Evolutionary conservation across 2,888 invertebrate species (phyloP).

Genomic region (Xestia ashworthii): DNA sequence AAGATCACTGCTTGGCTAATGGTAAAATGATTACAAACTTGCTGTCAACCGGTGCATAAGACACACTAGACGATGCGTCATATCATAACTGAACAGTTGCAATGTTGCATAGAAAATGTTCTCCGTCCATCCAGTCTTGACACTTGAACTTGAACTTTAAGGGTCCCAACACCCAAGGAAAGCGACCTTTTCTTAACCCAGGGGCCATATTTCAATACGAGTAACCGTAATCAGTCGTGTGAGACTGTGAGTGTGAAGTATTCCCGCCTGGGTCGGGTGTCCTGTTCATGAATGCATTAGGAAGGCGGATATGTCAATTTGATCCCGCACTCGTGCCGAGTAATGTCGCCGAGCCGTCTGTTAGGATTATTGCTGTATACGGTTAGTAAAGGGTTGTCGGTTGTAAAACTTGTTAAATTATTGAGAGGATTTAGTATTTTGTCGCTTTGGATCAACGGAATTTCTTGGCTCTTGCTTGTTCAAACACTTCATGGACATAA

Average conservation of each 20-base stretch:
- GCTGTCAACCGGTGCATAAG: neutral
- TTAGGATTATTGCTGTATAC: conserved; percentile 46
- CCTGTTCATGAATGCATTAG: conserved; percentile 76
- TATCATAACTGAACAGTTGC: conserved; percentile 1
- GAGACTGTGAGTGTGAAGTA: conserved; percentile 47
- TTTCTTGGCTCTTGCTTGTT: conserved; percentile 11
- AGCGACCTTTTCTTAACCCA: conserved; percentile 21
- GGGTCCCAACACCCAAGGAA: conserved; percentile 3
- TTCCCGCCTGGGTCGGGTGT: conserved; percentile 54
- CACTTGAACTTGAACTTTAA: conserved; percentile 9
- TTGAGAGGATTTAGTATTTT: conserved; percentile 13
- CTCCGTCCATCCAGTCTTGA: conserved; percentile 1
- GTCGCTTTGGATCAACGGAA: neutral
- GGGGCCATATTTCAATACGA: conserved; percentile 17
- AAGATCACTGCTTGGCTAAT: neutral
- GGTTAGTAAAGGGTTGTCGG: conserved; percentile 33
- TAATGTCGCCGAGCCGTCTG: conserved; percentile 70
- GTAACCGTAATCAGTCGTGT: conserved; percentile 23
- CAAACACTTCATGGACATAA: neutral
- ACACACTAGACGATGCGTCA: neutral
- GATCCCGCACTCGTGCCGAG: conserved; percentile 72
- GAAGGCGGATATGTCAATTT: conserved; percentile 85
- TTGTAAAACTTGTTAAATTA: conserved; percentile 35
- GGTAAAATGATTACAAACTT: neutral
- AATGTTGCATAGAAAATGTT: conserved; percentile 13